Conservation (phyloP, 2,888 invertebrate genomes). For the Pilophorus perplexus region DNA sequence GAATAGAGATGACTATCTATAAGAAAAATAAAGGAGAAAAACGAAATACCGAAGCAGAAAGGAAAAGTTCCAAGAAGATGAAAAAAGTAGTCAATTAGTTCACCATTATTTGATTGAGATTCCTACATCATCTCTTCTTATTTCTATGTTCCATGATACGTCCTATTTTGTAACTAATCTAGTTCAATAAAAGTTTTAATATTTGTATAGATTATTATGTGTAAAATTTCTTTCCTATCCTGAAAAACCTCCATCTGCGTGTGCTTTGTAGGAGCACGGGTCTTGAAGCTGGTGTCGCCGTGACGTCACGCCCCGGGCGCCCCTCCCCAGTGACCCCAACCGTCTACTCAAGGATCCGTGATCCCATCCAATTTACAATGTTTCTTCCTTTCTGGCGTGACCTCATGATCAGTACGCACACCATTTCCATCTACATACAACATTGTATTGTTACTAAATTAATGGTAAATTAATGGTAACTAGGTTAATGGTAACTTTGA, state of each 20-base stretch:
- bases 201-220: background rate
- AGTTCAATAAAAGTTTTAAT: too few relatives aligned
- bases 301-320: constrained; percentile 6
- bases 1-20: background rate
- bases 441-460: too few relatives aligned
- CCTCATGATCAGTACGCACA: too few relatives aligned
- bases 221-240: background rate
- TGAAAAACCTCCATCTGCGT: constrained; percentile 5
- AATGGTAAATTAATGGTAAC: too few relatives aligned
- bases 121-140: constrained; percentile 3
- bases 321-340: too few relatives aligned
- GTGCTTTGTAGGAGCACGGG: constrained; percentile 9
- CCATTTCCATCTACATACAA: too few relatives aligned
- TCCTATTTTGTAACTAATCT: constrained; percentile 4
- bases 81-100: too few relatives aligned
- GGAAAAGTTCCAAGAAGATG: constrained; percentile 9
- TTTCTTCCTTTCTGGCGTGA: too few relatives aligned
- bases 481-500: too few relatives aligned
- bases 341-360: background rate
- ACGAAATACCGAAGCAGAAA: constrained; percentile 9
- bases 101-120: background rate
- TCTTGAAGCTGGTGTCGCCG: constrained; percentile 6
- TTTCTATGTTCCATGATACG: background rate
- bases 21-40: constrained; percentile 5
- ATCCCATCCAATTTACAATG: too few relatives aligned